phyloP scores from a whole-genome alignment of 2,113 vertebrate genomes.

The Heterotilapia buettikoferi region DNA sequence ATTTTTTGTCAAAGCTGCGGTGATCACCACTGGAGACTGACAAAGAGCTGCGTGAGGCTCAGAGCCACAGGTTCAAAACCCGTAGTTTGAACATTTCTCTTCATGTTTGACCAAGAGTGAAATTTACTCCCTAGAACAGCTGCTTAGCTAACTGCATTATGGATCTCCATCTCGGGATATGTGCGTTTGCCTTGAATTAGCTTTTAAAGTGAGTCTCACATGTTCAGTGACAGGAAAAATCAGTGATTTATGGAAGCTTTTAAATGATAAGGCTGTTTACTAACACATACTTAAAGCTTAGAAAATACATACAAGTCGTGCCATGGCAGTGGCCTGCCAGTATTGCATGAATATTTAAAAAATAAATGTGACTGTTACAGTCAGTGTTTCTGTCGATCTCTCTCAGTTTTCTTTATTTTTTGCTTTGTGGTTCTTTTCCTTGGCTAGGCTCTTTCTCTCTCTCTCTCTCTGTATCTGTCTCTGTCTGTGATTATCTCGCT shows the following conservation, averaged over 20 bases:
- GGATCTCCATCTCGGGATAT: background rate
- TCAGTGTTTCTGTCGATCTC: background rate
- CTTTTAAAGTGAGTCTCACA: background rate
- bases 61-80: background rate
- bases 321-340: background rate
- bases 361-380: background rate
- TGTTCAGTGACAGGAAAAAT: background rate
- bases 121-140: background rate
- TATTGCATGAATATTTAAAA: background rate
- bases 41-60: background rate
- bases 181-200: background rate
- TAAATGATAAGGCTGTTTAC: background rate
- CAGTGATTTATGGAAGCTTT: background rate
- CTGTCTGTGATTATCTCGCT: background rate
- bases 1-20: accelerated
- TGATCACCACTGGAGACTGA: background rate
- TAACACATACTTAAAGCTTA: background rate
- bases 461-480: background rate
- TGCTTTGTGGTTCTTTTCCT: background rate
- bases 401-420: background rate
- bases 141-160: background rate
- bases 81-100: accelerated
- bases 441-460: background rate
- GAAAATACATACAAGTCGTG: background rate
- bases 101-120: background rate